Percentiles rank a stretch among this genome's conserved stretches.
These are phyloP conservation scores for Bicyclus anynana DNA, from an alignment of 1,140 invertebrate genomes.

Conservation along the genomic window DNA sequence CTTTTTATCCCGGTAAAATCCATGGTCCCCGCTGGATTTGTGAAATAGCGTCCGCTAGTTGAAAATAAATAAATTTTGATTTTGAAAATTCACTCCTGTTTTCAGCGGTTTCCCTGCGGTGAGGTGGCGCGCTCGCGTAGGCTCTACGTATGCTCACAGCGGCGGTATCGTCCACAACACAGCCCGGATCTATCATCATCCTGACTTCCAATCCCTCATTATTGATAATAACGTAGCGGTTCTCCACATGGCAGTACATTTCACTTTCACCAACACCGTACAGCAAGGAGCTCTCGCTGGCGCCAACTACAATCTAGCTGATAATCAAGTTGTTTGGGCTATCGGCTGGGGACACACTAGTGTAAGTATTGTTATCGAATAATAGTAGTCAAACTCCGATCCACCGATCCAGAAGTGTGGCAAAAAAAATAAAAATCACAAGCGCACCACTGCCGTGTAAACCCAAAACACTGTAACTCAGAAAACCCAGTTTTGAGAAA, in stretches of 20 bases:
- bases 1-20: too few relatives aligned
- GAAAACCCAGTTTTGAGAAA: too few relatives aligned
- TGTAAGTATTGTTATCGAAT: slow-evolving; percentile 55
- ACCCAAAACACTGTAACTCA: too few relatives aligned
- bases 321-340: slow-evolving; percentile 63
- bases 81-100: slow-evolving; percentile 1
- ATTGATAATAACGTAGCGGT: slow-evolving; percentile 79
- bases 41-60: too few relatives aligned
- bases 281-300: slow-evolving; percentile 34
- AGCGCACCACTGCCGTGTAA: too few relatives aligned
- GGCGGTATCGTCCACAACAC: slow-evolving; percentile 33
- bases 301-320: slow-evolving; percentile 34
- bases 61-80: too few relatives aligned
- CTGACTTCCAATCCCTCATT: slow-evolving; percentile 17
- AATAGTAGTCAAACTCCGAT: too few relatives aligned
- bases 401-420: too few relatives aligned
- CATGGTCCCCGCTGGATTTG: too few relatives aligned
- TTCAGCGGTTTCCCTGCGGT: slow-evolving; percentile 18
- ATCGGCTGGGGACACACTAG: slow-evolving; percentile 78
- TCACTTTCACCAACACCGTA: slow-evolving; percentile 32
- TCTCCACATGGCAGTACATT: slow-evolving; percentile 37
- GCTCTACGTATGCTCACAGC: slow-evolving; percentile 35
- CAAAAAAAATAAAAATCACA: too few relatives aligned
- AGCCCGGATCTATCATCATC: slow-evolving; percentile 30
- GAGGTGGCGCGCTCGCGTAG: slow-evolving; percentile 35